Percentiles rank a stretch among this genome's conserved stretches.
Conservation (phyloP, 2,797 vertebrate genomes). For the Sebastes taczanowskii region DNA sequence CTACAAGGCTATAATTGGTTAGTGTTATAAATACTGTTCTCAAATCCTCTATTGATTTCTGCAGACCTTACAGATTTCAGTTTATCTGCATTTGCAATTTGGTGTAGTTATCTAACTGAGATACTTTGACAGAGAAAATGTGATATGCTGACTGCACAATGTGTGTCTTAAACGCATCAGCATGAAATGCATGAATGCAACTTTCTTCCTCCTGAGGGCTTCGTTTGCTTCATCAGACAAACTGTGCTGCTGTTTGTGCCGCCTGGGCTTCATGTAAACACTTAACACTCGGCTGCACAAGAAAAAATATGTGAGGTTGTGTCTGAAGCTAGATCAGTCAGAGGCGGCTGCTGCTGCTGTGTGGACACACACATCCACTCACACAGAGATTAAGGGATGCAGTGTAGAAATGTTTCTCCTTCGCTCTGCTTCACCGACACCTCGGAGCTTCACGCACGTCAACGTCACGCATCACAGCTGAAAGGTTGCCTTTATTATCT, state of each 20-base stretch:
- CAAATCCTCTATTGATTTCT: neutral
- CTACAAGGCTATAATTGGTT: no score
- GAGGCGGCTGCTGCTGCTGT: neutral
- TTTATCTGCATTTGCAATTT: neutral
- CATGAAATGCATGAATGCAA: conserved; percentile 13
- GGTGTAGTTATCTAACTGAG: neutral
- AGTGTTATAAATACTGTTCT: neutral
- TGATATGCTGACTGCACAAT: neutral
- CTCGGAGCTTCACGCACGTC: neutral
- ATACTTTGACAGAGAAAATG: neutral
- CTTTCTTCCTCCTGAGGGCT: conserved; percentile 5
- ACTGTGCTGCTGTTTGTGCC: neutral
- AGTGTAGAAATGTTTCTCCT: neutral
- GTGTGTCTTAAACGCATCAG: conserved; percentile 4
- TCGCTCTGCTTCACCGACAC: neutral
- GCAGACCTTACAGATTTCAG: neutral
- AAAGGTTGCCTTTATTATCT: neutral
- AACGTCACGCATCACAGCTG: neutral
- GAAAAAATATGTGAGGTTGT: neutral
- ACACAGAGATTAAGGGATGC: neutral
- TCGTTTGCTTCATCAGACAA: neutral
- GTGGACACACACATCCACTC: neutral
- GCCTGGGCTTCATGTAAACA: neutral
- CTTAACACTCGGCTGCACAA: neutral
- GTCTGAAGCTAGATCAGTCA: neutral